Conservation (phyloP, 2,888 invertebrate species). For the Drosophila kokeensis region DNA sequence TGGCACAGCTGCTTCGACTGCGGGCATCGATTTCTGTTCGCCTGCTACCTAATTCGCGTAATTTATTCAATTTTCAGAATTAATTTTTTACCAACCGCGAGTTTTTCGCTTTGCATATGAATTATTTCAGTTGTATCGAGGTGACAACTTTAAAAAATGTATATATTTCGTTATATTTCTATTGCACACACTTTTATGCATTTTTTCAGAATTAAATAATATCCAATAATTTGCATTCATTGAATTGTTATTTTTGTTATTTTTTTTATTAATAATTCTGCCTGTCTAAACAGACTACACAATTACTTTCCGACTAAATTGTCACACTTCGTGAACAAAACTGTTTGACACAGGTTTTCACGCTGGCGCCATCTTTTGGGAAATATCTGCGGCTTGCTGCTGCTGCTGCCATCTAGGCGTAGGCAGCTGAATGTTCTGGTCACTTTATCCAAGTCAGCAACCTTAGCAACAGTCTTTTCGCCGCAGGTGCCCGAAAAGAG, state of each 20-base stretch:
- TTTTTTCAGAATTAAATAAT: not conserved
- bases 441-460: slow-evolving; percentile 7
- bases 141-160: slow-evolving; percentile 17
- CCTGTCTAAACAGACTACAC: not conserved
- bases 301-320: slow-evolving; percentile 10
- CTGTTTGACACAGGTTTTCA: not conserved
- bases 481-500: not conserved
- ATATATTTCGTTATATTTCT: slow-evolving; percentile 1
- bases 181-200: not conserved
- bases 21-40: slow-evolving; percentile 68
- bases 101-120: slow-evolving; percentile 55
- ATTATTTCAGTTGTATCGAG: slow-evolving; percentile 42
- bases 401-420: not conserved
- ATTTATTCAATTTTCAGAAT: slow-evolving; percentile 83
- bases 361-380: not conserved
- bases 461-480: not conserved
- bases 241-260: not conserved
- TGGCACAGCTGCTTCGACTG: slow-evolving; percentile 47
- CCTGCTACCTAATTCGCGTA: slow-evolving; percentile 83
- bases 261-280: not conserved
- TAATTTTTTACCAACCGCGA: slow-evolving; percentile 74
- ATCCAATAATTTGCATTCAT: not conserved
- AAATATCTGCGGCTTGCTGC: not conserved
- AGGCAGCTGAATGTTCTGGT: not conserved
- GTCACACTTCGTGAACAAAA: slow-evolving; percentile 9